Evolutionary conservation across 2,888 invertebrate genomes (phyloP), one percentile per base, ranked within the genome.

Genomic region (Idaea aversata): DNA sequence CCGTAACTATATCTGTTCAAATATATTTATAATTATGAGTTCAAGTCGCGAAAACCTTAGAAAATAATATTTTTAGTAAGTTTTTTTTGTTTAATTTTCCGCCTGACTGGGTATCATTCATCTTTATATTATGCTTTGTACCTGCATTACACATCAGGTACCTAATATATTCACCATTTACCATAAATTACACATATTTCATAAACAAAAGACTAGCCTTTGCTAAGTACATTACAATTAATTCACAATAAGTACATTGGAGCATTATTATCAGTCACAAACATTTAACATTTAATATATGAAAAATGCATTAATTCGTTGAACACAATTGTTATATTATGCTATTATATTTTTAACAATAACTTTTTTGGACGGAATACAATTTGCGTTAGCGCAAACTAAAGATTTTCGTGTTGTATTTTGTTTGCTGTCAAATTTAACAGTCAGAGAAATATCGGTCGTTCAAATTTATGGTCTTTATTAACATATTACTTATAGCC

Each of bases 131-230:
- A 25, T 47, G 10, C 38, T 62, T 60, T 36, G 35, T 63, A 63
- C 61, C 38, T 64, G 57, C 57, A 16, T 47, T 61, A 65, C 59
- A 65, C 10, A 34, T 63, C 34, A 66, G 63, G 61, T 66, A 63
- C 35, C 7, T 15, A 61, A 35, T 64, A 63, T 63, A 63, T 57
- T 57, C 58, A 64, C 38, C 62, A 47, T 38, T 35, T 36, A 7
- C 38, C 61, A 69, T 65, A 63, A 70, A 88, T 90, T 89, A 87
- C 88, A 88, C 87, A 80, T 77, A 90, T 75, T 84, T 86, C 83
- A 80, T 84, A 81, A 72, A 72, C 72, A 85, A 84, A 81, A 86
- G 92, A 93, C 92, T 93, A 93, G 92, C 91, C 90, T 80, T 89
- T 84, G 91, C 92, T 91, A 91, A 91, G 88, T 87, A 86, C 75